Evolutionary conservation across 2,113 vertebrate genomes (phyloP), one percentile per base, ranked within the genome.

Genomic region (Rhinopomastus cyanomelas): DNA sequence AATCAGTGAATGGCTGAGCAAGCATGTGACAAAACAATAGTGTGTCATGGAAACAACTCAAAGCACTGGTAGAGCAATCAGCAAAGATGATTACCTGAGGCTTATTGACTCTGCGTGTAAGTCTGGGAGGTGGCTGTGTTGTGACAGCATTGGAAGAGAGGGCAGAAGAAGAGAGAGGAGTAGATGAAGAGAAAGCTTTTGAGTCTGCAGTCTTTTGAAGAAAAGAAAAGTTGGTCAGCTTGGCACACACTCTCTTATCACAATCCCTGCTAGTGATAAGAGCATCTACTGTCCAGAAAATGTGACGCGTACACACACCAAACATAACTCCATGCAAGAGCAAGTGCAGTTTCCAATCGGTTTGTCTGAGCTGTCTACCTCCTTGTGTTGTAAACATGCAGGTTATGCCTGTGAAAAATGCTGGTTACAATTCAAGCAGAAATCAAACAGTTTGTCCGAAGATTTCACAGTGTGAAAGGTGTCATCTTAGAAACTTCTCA

Each of bases 131-230:
- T 91, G 95, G 96, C 73, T 94, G 94, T 79, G 90, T 96, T 91
- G 95, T 95, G 95, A 96, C 95, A 94, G 95, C 87, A 96, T 94
- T 95, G 83, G 96, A 96, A 89, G 95, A 93, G 84, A 96, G 95
- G 87, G 94, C 91, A 94, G 94, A 95, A 85, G 96, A 93, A 96
- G 93, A 93, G 68, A 96, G 76, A 91, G 86, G 86, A 95, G 90
- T 87, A 89, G 94, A 89, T 94, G 95, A 93, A 94, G 94, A 95
- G 65, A 95, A 92, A 90, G 92, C 88, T 89, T 96, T 96, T 94
- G 92, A 91, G 86, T 96, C 95, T 92, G 92, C 55, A 88, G 93
- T 93, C 97, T 96, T 97, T 96, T 49, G 89, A 97, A 96, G 92
- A 92, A 94, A 95, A 95, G 84, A 96, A 93, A 95, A 94, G 81